Evolutionary conservation across 2,888 invertebrate species (phyloP), one percentile per base, ranked within the genome.

Genomic region (Tetranychus piercei): DNA sequence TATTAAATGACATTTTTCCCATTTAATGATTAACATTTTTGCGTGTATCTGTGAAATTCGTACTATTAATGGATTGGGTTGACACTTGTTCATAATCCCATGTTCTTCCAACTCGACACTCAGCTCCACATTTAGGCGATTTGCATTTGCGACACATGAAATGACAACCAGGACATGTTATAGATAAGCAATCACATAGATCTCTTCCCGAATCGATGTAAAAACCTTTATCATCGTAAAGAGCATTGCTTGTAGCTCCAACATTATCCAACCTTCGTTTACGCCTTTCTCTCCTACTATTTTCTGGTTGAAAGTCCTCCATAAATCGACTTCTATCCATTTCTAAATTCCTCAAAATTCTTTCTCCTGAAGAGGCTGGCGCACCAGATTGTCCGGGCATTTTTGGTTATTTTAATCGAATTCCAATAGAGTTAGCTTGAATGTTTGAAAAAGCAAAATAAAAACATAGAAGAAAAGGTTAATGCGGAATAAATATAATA

Each of bases 181-280:
- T n/a, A 69, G 22, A 23, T 9, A 69, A n/a, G n/a, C 69, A 69
- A 69, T 69, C 69, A 23, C 69, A 69, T 23, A 69, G 6, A 23
- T 69, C 69, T 18, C 22, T 9, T 69, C 69, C 69, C 6, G 69
- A 69, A 9, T 20, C 69, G n/a, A 69, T 69, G 69, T 69, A n/a
- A 69, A 69, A 9, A 23, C 69, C 69, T 20, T 69, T 69, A 9
- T 69, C 69, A 69, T 69, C 69, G 34, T 69, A 69, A 8, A 69
- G 15, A 69, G 69, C 55, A 55, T 55, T 55, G 55, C 9, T 15
- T 55, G 55, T 7, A 15, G 55, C 9, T 55, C 11, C 15, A 15
- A 7, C 15, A 15, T 15, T 15, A 15, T 55, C 55, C 15, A 55
- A 55, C 7, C 55, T 9, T 15, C 55, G 8, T 55, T 55, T 55